Conservation (phyloP, 37 sponge, comb jelly and placozoan genomes). For the Cladorhizidae sp. region DNA sequence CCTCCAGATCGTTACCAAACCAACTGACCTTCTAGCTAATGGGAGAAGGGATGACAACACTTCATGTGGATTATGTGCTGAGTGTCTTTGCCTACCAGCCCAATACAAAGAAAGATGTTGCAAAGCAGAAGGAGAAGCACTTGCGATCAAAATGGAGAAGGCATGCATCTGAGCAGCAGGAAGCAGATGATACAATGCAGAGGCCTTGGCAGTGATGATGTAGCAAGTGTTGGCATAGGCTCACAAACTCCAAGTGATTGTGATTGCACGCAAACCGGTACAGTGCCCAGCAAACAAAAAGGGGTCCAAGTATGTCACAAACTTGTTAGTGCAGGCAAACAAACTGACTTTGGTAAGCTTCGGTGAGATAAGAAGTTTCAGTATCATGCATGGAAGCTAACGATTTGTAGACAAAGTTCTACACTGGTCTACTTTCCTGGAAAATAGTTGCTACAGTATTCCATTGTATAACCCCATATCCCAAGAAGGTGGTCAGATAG, state of each 20-base stretch:
- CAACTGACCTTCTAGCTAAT: too few species aligned
- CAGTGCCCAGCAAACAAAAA: not conserved
- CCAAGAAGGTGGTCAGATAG: not conserved
- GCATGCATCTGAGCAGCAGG: not conserved
- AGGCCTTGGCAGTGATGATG: not conserved
- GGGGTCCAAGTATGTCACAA: not conserved
- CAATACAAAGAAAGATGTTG: not conserved
- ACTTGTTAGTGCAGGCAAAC: not conserved
- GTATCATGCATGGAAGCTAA: too few species aligned
- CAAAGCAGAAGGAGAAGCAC: not conserved
- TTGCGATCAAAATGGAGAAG: not conserved
- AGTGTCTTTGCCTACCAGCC: not conserved
- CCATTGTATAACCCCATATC: not conserved
- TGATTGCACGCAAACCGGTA: not conserved
- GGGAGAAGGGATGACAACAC: too few species aligned
- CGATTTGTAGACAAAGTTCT: not conserved
- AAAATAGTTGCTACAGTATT: not conserved
- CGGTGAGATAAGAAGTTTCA: not conserved
- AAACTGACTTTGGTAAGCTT: not conserved
- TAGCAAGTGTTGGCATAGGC: not conserved
- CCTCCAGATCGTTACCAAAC: too few species aligned
- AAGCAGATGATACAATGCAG: not conserved
- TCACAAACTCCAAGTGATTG: not conserved
- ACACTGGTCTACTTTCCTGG: conserved; percentile 25
- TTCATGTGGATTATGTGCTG: not conserved